These are phyloP conservation scores for Monoplex corrugatus DNA, from an alignment of 2,888 invertebrate genomes.

Conservation along the genomic window DNA sequence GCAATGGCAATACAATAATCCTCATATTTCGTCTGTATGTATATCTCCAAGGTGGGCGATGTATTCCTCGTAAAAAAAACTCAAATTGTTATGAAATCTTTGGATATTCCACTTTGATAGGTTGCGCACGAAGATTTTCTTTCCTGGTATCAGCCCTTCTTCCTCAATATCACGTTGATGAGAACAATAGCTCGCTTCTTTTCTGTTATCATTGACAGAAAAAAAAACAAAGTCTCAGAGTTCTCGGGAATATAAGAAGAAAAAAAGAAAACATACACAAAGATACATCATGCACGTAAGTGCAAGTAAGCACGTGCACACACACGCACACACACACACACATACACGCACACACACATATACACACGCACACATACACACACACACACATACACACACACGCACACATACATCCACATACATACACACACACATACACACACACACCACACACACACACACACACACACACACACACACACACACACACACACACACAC, in stretches of 20 bases:
- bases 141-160: too few species aligned
- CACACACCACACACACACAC: slow-evolving; percentile 6
- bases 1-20: too few species aligned
- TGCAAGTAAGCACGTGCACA: neutral
- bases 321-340: neutral
- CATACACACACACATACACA: neutral
- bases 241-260: neutral
- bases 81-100: too few species aligned
- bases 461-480: slow-evolving; percentile 2
- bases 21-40: too few species aligned
- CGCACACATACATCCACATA: neutral
- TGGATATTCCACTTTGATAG: too few species aligned
- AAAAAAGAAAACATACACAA: too few species aligned
- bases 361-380: neutral
- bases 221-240: neutral
- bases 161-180: too few species aligned
- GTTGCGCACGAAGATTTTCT: too few species aligned
- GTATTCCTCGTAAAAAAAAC: too few species aligned
- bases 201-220: too few species aligned
- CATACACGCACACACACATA: neutral
- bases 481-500: too few species aligned
- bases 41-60: too few species aligned
- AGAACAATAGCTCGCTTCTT: neutral
- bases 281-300: neutral
- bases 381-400: neutral